phyloP scores from a whole-genome alignment of 2,797 vertebrate genomes.

The Rhinoraja longicauda region DNA sequence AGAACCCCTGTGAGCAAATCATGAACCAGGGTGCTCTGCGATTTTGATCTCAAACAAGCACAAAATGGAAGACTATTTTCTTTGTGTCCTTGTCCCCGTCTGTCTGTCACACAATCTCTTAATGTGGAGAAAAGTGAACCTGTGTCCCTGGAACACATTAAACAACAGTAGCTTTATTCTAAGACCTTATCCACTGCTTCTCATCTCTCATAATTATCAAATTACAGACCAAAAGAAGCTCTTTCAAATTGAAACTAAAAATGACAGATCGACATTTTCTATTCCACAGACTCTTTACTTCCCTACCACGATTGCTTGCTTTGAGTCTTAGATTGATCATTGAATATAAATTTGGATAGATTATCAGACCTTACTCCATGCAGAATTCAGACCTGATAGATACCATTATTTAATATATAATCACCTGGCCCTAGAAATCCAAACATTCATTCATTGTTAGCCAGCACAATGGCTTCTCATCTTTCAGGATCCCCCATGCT shows the following conservation, averaged over 20 bases:
- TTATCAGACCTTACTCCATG: no score
- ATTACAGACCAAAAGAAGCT: neutral
- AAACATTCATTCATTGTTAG: no score
- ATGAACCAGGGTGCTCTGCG: neutral
- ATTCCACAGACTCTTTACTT: neutral
- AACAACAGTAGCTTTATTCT: conserved; percentile 32
- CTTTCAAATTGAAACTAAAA: neutral
- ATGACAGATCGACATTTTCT: neutral
- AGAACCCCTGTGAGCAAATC: neutral
- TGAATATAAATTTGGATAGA: neutral
- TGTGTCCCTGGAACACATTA: neutral
- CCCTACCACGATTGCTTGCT: neutral
- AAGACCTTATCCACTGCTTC: neutral
- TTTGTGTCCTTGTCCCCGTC: conserved; percentile 25
- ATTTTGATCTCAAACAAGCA: neutral
- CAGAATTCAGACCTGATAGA: neutral
- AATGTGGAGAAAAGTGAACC: conserved; percentile 23
- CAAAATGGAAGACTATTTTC: conserved; percentile 24
- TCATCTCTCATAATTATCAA: conserved; percentile 17
- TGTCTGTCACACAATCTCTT: conserved; percentile 23
- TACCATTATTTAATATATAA: neutral
- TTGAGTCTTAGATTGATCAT: neutral
- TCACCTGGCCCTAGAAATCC: neutral
- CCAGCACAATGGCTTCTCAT: no score
- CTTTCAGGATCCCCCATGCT: no score